Evolutionary conservation across 2,113 vertebrate genomes (phyloP), one percentile per base, ranked within the genome.

Genomic region (Callocephalon fimbriatum): DNA sequence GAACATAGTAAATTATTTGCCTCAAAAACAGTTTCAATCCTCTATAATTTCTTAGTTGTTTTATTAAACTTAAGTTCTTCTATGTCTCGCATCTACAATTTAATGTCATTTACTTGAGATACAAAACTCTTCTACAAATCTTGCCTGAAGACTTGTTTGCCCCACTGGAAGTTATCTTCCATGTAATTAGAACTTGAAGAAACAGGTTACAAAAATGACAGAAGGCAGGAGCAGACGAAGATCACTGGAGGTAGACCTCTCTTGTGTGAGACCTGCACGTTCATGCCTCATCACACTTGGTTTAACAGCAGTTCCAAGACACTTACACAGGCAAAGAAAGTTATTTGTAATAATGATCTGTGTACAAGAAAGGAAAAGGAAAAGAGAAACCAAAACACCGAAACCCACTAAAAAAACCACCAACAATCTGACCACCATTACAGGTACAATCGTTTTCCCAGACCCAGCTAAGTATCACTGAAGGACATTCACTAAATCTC

Each of bases 201-300:
- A 79, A 48, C 12, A 38, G n/a, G 53, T 48, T 50, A 38, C 22
- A 68, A 42, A 73, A 68, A 17, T 7, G 10, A 73, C 4, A 73
- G 72, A 51, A 42, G 40, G 59, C 59, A 88, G 66, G 17, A 73
- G 38, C 44, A 59, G 45, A 58, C 23, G 23, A 9, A 42, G 25
- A 74, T 74, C 9, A 22, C 47, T 32, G 21, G 25, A 66, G 53
- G 7, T 2, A 61, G 38, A 45, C 40, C 40, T 25, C n/a, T 12
- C 54, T 25, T 44, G 7, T 22, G 26, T 0, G 0, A 81, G 12
- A 48, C 29, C 12, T 35, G 8, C 2, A 2, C 7, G 9, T 11
- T 51, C 0, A 0, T 37, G 11, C 13, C 29, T 67, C 35, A 29
- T 10, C 0, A 0, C 14, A 32, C 21, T 32, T 53, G 13, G 5